Base-by-base conservation (phyloP, 2,888 invertebrate genomes). In the Aphodius granarius region DNA sequence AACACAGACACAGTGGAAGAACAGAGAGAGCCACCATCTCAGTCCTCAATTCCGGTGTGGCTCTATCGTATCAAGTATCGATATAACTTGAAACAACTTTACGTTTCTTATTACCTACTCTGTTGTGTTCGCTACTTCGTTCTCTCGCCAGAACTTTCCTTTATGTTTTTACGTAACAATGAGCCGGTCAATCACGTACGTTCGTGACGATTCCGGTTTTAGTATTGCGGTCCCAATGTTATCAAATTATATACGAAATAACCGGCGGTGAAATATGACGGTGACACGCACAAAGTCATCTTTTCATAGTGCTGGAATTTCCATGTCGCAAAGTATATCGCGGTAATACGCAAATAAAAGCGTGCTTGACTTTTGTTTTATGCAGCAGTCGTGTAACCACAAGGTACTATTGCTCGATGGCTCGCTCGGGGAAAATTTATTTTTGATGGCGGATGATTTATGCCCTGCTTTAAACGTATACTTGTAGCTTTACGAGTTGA, bases 401-500 rank as follows among this genome's bases (percentile, higher is more conserved):
- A 13, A 43, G 43, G n/a, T n/a, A n/a, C 43, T 43, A 13, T 6
- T 13, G 43, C 43, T 1, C 43, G 43, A 13, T 43, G 43, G 43
- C 43, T 43, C 43, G 43, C 43, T 43, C 13, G 43, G 43, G 43
- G 43, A 43, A 43, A 43, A 43, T 43, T 43, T 43, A 43, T 43
- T 43, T 43, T 43, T 43, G 43, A 43, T 43, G 43, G 43, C 43
- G 43, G 2, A 43, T 66, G 66, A 21, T 66, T 72, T 72, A 72
- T 72, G 62, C 19, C 17, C 16, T 15, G 43, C 63, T 72, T 43
- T 63, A 72, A 72, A 72, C 43, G 72, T 63, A 63, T 63, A 72
- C 72, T 72, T 72, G 72, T 72, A 63, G 72, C 72, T 72, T 72
- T 72, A 23, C 43, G 72, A 63, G 72, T 72, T 72, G 43, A 72